Percentiles rank a stretch among this genome's conserved stretches.
Evolutionary conservation across 23 tunicate species (phyloP).

Genomic region (Pegea sp.): DNA sequence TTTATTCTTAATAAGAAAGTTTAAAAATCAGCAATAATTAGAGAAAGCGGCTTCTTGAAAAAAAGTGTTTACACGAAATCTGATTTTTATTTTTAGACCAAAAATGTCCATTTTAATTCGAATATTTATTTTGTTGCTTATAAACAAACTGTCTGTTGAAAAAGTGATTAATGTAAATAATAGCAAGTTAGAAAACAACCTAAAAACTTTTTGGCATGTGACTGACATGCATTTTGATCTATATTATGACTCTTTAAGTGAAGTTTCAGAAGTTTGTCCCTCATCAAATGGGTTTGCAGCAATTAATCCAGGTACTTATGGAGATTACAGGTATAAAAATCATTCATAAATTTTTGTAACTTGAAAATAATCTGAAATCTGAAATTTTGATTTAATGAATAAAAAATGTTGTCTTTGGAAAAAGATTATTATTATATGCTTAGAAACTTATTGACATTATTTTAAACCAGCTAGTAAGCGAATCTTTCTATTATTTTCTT

Average conservation of each 20-base stretch:
- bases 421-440: too few species aligned
- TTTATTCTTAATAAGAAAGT: too few species aligned
- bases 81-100: too few species aligned
- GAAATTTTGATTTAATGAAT: neutral
- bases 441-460: neutral
- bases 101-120: too few species aligned
- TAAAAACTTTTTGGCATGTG: slow-evolving; percentile 35
- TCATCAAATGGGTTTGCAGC: slow-evolving; percentile 12
- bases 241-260: slow-evolving; percentile 8
- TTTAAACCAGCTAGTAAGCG: neutral
- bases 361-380: neutral
- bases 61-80: too few species aligned
- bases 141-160: too few species aligned
- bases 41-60: too few species aligned
- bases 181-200: too few species aligned
- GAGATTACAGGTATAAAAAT: slow-evolving; percentile 34
- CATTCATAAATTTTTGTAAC: neutral
- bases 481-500: neutral
- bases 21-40: too few species aligned
- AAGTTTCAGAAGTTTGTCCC: slow-evolving; percentile 12
- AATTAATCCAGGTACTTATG: slow-evolving; percentile 12
- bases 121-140: too few species aligned
- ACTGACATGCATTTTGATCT: slow-evolving; percentile 24
- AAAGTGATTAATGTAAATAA: too few species aligned
- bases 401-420: too few species aligned